These are phyloP conservation scores for Neodon shergylaensis DNA, from an alignment of 2,113 vertebrate species.

Conservation along the genomic window DNA sequence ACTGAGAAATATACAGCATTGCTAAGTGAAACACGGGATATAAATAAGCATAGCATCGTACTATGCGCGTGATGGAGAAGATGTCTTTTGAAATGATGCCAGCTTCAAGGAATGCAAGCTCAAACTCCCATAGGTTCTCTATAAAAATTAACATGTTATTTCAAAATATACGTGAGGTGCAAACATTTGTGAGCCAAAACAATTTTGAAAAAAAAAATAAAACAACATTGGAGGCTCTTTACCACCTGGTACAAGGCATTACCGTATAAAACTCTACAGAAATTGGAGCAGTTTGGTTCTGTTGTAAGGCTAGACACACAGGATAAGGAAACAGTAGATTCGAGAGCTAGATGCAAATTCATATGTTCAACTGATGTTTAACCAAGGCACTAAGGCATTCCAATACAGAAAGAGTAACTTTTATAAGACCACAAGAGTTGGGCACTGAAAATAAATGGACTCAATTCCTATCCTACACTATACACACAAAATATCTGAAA, in stretches of 20 bases:
- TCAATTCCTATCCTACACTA: neutral
- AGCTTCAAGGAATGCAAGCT: neutral
- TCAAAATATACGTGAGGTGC: neutral
- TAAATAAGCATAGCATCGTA: neutral
- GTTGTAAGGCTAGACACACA: neutral
- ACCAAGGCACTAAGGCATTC: neutral
- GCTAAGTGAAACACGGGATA: neutral
- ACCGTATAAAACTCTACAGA: neutral
- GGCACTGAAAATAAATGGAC: neutral
- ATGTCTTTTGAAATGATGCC: neutral
- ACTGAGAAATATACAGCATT: neutral
- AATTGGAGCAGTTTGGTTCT: neutral
- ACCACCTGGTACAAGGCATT: neutral
- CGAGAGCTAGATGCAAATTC: neutral
- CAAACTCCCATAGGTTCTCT: neutral
- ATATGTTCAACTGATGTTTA: neutral
- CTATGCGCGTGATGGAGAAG: neutral
- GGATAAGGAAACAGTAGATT: neutral
- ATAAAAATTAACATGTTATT: neutral
- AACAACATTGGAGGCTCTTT: neutral
- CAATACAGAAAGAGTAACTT: neutral
- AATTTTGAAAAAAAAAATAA: too few species aligned
- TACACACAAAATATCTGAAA: neutral
- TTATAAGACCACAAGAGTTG: neutral
- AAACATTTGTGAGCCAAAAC: neutral